Base-by-base conservation (phyloP, 2,888 invertebrate genomes). In the Gryllus longicercus region DNA sequence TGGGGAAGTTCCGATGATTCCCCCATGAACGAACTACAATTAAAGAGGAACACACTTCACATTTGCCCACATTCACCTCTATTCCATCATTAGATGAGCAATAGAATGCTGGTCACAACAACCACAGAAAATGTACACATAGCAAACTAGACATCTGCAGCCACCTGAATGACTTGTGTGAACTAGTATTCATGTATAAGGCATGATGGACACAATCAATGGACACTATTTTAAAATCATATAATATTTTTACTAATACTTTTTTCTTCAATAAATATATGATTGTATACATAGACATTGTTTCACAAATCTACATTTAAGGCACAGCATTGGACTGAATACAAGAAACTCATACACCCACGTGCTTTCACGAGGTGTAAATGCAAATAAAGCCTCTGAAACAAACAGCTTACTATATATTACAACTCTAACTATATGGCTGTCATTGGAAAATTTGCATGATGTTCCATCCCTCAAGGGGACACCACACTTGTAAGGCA, bases 271-370 rank as follows among this genome's bases (percentile, higher is more conserved):
- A 63, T 63, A 63, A 63, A 63, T 63, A 63, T 63, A 63, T n/a
- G 63, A 63, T 63, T 63, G 63, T 5, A 63, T 18, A 63, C 63
- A 63, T 38, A 38, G 38, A 38, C 63, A 77, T 51, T 50, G 51
- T 51, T 23, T 77, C 63, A 38, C 23, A 78, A 78, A 78, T 11
- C 18, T 63, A 78, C 78, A 78, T 14, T 12, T 78, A 78, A 78
- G 78, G 78, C 78, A 78, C 78, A 78, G 25, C 49, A 63, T 78
- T 11, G 51, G 63, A 63, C 18, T 50, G 38, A 78, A 63, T 78
- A 78, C 21, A 78, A 63, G 63, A 63, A 63, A 63, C n/a, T 63
- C 63, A n/a, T 63, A 63, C 63, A 63, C 63, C 63, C 63, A 18
- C 63, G n/a, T 63, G 63, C 63, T 18, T 63, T 63, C 16, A 63